These are phyloP conservation scores for Heterodera filipjevi DNA, from an alignment of 2,888 invertebrate species.

Conservation along the genomic window DNA sequence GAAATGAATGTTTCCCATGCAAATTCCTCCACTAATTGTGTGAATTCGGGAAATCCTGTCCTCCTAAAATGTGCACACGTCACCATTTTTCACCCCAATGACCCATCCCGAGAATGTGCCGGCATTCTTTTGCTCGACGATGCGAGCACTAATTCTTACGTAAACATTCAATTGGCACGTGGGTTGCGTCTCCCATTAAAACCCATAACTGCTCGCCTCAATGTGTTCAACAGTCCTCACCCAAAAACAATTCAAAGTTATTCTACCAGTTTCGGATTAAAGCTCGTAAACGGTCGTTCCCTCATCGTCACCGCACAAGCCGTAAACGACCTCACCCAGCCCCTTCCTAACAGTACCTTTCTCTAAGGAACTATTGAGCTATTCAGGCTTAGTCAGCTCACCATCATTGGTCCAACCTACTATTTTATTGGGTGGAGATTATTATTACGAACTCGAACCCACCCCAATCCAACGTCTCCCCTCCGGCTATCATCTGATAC, in stretches of 20 bases:
- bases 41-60: neutral
- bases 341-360: neutral
- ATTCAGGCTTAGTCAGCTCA: neutral
- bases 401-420: neutral
- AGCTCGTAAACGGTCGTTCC: neutral
- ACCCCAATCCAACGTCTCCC: slow-evolving; percentile 5
- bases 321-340: slow-evolving; percentile 5
- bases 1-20: neutral
- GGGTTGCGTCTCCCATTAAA: neutral
- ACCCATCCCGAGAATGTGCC: neutral
- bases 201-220: neutral
- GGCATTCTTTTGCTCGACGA: slow-evolving; percentile 14
- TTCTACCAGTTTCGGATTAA: neutral
- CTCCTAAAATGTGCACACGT: neutral
- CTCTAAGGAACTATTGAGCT: neutral
- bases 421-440: neutral
- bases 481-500: slow-evolving; percentile 12
- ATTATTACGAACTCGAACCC: slow-evolving; percentile 13
- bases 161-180: neutral
- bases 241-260: neutral
- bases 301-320: slow-evolving; percentile 2
- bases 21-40: neutral
- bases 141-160: neutral
- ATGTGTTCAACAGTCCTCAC: slow-evolving; percentile 5
- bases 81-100: neutral